These are phyloP conservation scores for Leistus spinibarbis DNA, from an alignment of 2,888 invertebrate genomes.

Conservation along the genomic window DNA sequence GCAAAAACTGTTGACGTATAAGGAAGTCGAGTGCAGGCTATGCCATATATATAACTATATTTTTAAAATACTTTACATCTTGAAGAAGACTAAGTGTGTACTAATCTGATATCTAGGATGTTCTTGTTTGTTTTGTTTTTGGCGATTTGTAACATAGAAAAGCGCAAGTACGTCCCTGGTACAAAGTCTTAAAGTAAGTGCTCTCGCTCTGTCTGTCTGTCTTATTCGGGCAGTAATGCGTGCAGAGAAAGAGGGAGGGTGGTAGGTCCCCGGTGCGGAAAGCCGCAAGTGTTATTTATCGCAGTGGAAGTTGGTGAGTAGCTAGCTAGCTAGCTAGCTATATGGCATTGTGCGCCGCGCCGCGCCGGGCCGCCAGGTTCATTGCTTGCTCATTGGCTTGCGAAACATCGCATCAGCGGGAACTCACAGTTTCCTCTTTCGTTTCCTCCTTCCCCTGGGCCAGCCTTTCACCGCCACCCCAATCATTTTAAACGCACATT, in stretches of 20 bases:
- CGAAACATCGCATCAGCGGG: constrained; percentile 43
- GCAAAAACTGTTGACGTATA: too few relatives aligned
- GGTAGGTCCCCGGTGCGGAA: not conserved
- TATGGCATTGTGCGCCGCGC: constrained; percentile 14
- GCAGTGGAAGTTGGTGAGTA: not conserved
- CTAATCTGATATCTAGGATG: too few relatives aligned
- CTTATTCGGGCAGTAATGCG: not conserved
- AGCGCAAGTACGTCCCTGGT: not conserved
- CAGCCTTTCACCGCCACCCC: not conserved
- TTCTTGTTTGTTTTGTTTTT: too few relatives aligned
- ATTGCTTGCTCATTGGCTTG: constrained; percentile 47
- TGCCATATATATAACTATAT: too few relatives aligned
- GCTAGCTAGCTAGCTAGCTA: too few relatives aligned
- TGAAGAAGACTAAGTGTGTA: too few relatives aligned
- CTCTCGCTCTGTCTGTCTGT: not conserved
- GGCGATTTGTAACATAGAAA: not conserved
- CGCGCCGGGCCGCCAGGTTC: constrained; percentile 29
- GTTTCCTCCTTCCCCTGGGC: too few relatives aligned
- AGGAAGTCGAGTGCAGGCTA: too few relatives aligned
- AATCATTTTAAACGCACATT: constrained; percentile 24
- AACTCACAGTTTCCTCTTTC: not conserved
- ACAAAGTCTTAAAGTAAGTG: too few relatives aligned
- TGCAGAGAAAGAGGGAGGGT: not conserved
- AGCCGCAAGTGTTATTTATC: constrained; percentile 33
- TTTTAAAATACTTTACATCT: too few relatives aligned